phyloP scores from a whole-genome alignment of 2,888 invertebrate species.

The Sinentomon sp. region DNA sequence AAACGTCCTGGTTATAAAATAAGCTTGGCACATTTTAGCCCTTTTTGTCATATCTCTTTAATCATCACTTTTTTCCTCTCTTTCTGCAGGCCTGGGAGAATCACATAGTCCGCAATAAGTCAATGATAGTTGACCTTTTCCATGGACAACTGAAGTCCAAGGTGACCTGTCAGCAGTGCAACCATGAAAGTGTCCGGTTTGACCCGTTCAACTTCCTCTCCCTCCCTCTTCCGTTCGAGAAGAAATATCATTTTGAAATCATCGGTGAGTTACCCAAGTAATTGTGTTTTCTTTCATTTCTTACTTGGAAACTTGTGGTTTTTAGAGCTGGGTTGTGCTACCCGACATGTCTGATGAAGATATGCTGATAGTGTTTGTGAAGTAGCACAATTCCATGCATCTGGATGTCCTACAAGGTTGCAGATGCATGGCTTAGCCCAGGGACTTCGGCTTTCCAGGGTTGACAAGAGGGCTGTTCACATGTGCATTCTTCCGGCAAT shows the following conservation, averaged over 20 bases:
- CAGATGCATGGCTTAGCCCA: too few species aligned
- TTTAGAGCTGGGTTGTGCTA: neutral
- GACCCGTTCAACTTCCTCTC: slow-evolving; percentile 77
- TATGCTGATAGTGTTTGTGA: too few species aligned
- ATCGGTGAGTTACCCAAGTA: slow-evolving; percentile 27
- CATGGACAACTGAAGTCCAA: slow-evolving; percentile 76
- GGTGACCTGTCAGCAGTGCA: slow-evolving; percentile 54
- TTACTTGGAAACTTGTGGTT: slow-evolving; percentile 6
- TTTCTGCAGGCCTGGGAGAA: slow-evolving; percentile 42
- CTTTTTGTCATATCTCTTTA: neutral
- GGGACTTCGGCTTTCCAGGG: too few species aligned
- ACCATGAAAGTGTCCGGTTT: slow-evolving; percentile 56
- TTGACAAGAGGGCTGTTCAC: too few species aligned
- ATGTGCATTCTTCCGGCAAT: too few species aligned
- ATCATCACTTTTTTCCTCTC: slow-evolving; percentile 1
- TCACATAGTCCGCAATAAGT: slow-evolving; percentile 50
- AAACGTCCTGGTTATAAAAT: too few species aligned
- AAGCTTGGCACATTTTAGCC: neutral
- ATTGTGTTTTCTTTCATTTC: slow-evolving; percentile 2
- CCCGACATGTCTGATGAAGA: neutral
- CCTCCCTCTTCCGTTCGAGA: slow-evolving; percentile 70
- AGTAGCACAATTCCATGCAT: too few species aligned
- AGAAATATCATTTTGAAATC: slow-evolving; percentile 44
- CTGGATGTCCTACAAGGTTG: too few species aligned
- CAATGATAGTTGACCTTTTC: slow-evolving; percentile 66